These are phyloP conservation scores for Macrobrachium rosenbergii DNA, from an alignment of 1,140 invertebrate genomes.

Conservation along the genomic window DNA sequence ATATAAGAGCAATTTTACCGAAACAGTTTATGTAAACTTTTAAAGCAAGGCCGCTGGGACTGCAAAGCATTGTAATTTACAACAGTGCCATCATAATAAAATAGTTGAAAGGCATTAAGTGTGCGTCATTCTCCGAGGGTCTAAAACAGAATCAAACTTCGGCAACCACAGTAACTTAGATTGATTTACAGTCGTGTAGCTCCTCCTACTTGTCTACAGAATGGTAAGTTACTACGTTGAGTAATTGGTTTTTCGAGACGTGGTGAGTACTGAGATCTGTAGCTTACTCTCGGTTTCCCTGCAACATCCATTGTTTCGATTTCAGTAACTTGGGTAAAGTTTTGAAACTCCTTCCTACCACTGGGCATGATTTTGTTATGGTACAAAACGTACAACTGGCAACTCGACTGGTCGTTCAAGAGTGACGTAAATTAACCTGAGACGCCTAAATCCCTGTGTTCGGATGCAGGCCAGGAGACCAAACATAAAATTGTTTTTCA, in stretches of 20 bases:
- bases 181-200: slow-evolving; percentile 64
- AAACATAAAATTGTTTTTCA: too few species aligned
- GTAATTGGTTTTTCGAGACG: slow-evolving; percentile 5
- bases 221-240: slow-evolving; percentile 8
- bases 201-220: slow-evolving; percentile 56
- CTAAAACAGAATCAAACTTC: slow-evolving; percentile 62
- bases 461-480: slow-evolving; percentile 50
- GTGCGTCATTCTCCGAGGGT: too few species aligned
- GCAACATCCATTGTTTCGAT: slow-evolving; percentile 16
- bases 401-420: slow-evolving; percentile 52
- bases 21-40: too few species aligned
- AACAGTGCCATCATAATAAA: too few species aligned
- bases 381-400: slow-evolving; percentile 60
- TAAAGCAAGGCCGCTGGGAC: too few species aligned
- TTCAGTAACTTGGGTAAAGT: slow-evolving; percentile 25
- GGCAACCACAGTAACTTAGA: slow-evolving; percentile 64
- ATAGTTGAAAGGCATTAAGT: too few species aligned
- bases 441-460: slow-evolving; percentile 59
- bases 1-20: too few species aligned
- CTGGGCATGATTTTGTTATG: slow-evolving; percentile 60
- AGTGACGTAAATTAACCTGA: slow-evolving; percentile 63
- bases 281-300: background rate
- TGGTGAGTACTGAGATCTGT: slow-evolving; percentile 8
- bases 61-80: too few species aligned
- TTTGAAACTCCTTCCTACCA: slow-evolving; percentile 28